Percentiles rank a stretch among this genome's conserved stretches.
phyloP scores from a whole-genome alignment of 2,888 invertebrate genomes.

The Parascotia fuliginaria region DNA sequence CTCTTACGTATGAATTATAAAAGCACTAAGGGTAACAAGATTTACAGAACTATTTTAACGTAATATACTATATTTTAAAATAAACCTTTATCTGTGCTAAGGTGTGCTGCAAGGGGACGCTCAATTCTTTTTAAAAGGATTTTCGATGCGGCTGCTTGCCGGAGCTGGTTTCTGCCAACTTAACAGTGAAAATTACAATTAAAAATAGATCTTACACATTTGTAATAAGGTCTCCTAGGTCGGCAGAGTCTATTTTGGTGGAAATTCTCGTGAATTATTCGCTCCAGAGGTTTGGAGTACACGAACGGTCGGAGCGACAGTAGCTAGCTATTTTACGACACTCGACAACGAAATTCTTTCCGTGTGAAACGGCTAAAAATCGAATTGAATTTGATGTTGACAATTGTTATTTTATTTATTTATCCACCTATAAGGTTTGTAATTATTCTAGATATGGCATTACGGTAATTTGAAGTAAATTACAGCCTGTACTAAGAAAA shows the following conservation, averaged over 20 bases:
- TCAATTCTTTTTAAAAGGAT: constrained; percentile 59
- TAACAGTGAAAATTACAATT: constrained; percentile 22
- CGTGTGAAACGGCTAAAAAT: constrained; percentile 56
- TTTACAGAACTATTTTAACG: constrained; percentile 19
- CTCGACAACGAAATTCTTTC: constrained; percentile 58
- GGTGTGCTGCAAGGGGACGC: constrained; percentile 44
- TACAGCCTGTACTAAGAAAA: too few species aligned
- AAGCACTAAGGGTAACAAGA: constrained; percentile 2
- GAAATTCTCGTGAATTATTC: constrained; percentile 64
- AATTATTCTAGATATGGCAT: neutral
- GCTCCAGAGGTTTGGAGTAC: constrained; percentile 59
- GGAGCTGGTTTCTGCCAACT: constrained; percentile 38
- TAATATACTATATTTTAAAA: constrained; percentile 41
- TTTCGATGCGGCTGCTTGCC: constrained; percentile 55
- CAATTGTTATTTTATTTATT: constrained; percentile 52
- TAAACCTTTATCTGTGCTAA: constrained; percentile 45
- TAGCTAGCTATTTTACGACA: constrained; percentile 64
- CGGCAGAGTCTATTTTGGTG: constrained; percentile 42
- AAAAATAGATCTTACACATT: constrained; percentile 32
- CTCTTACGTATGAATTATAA: constrained; percentile 1
- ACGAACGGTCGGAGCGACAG: constrained; percentile 52
- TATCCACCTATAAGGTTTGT: constrained; percentile 44
- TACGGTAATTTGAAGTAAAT: neutral
- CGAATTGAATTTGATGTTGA: constrained; percentile 62
- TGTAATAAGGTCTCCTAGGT: constrained; percentile 31